These are phyloP conservation scores for Drosophila setosimentum DNA, from an alignment of 2,888 invertebrate species.

Conservation along the genomic window DNA sequence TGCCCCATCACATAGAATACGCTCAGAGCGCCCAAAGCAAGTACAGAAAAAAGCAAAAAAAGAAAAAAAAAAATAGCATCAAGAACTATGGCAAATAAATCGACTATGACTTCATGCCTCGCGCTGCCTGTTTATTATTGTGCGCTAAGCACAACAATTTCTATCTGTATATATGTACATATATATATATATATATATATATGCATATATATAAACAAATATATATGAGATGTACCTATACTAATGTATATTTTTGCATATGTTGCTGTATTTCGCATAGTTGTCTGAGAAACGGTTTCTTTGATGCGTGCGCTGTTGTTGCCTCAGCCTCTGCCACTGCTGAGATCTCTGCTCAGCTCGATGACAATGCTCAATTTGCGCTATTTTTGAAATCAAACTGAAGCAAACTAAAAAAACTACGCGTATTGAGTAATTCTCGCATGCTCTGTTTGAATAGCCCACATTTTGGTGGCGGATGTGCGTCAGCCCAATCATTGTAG, in stretches of 20 bases:
- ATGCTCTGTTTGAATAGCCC: constrained; percentile 61
- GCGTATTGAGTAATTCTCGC: constrained; percentile 59
- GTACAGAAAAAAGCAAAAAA: constrained; percentile 6
- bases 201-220: constrained; percentile 10
- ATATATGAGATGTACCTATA: constrained; percentile 13
- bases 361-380: constrained; percentile 72
- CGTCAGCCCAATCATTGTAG: constrained; percentile 63
- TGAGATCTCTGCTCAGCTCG: constrained; percentile 32
- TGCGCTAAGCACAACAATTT: constrained; percentile 66
- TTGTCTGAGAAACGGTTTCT: constrained; percentile 61
- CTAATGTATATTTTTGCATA: constrained; percentile 8
- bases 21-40: constrained; percentile 17
- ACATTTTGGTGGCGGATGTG: constrained; percentile 69
- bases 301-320: constrained; percentile 63
- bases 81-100: constrained; percentile 63
- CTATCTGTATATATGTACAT: constrained; percentile 18
- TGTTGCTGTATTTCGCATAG: constrained; percentile 46
- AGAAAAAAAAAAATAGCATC: constrained; percentile 17
- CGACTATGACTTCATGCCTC: constrained; percentile 74
- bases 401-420: constrained; percentile 26
- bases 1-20: constrained; percentile 42
- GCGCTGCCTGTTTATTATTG: constrained; percentile 69
- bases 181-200: constrained; percentile 12
- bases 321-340: not conserved
- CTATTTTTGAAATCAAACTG: constrained; percentile 71